A percentile compares a stretch with the other conserved stretches of the same genome.
phyloP scores from a whole-genome alignment of 2,888 invertebrate species.

The Seladonia tumulorum region DNA sequence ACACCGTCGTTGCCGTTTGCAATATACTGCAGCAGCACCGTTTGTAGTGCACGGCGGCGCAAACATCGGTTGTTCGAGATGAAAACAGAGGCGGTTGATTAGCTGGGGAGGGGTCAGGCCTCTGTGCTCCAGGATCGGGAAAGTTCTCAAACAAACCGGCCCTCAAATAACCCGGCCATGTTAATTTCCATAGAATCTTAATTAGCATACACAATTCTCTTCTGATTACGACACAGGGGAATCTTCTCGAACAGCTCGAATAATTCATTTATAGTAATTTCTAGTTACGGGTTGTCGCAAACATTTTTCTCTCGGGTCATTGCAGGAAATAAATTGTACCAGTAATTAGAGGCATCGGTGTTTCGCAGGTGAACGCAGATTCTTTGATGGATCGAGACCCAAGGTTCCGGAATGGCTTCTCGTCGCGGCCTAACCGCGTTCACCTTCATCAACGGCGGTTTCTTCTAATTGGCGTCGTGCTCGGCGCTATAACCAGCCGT shows the following conservation, averaged over 20 bases:
- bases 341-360: neutral
- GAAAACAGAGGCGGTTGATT: conserved; percentile 47
- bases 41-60: conserved; percentile 21
- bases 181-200: neutral
- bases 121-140: conserved; percentile 19
- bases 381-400: conserved; percentile 70
- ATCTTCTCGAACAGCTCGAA: too few relatives aligned
- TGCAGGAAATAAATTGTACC: neutral
- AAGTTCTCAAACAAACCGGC: conserved; percentile 13
- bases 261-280: neutral
- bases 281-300: too few relatives aligned
- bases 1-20: conserved; percentile 13
- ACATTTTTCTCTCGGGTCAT: too few relatives aligned
- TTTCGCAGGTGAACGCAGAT: too few relatives aligned
- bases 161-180: neutral
- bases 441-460: conserved; percentile 5
- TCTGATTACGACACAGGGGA: neutral
- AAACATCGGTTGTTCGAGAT: conserved; percentile 45
- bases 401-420: conserved; percentile 75
- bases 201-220: too few relatives aligned
- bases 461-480: conserved; percentile 40
- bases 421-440: conserved; percentile 52
- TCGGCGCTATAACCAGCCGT: conserved; percentile 26
- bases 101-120: conserved; percentile 29
- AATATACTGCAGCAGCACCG: conserved; percentile 22